Conservation (phyloP, 92 coral and sea anemone species). For the Heteractis magnifica region DNA sequence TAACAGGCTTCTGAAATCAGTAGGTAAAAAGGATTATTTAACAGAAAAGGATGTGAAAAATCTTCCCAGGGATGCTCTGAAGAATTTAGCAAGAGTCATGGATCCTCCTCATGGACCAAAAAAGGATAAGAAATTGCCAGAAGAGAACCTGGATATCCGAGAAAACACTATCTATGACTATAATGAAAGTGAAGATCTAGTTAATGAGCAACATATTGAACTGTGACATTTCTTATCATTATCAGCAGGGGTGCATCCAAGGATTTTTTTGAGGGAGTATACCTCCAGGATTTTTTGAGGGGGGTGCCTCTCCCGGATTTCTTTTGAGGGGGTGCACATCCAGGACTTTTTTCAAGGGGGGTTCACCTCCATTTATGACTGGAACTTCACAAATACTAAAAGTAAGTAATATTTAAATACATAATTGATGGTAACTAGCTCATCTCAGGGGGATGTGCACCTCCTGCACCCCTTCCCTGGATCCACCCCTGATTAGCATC, state of each 20-base stretch:
- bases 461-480: no score
- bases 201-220: not conserved
- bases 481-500: no score
- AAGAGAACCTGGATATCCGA: not conserved
- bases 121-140: not conserved
- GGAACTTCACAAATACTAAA: no score
- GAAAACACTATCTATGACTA: not conserved
- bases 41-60: slow-evolving; percentile 57
- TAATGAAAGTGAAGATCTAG: slow-evolving; percentile 9
- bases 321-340: no score
- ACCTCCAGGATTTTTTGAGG: no score
- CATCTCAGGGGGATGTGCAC: no score
- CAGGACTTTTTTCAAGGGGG: no score
- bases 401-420: no score
- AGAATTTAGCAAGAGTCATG: slow-evolving; percentile 70
- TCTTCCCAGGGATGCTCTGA: slow-evolving; percentile 62
- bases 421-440: no score
- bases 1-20: not conserved
- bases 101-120: slow-evolving; percentile 96
- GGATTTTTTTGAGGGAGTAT: not conserved
- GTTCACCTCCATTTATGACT: no score
- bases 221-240: not conserved
- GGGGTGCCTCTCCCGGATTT: no score
- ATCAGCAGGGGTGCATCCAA: no score
- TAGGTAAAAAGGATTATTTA: slow-evolving; percentile 58